Evolutionary conservation across 2,888 invertebrate species (phyloP).

Genomic region (Hypsopygia costalis): DNA sequence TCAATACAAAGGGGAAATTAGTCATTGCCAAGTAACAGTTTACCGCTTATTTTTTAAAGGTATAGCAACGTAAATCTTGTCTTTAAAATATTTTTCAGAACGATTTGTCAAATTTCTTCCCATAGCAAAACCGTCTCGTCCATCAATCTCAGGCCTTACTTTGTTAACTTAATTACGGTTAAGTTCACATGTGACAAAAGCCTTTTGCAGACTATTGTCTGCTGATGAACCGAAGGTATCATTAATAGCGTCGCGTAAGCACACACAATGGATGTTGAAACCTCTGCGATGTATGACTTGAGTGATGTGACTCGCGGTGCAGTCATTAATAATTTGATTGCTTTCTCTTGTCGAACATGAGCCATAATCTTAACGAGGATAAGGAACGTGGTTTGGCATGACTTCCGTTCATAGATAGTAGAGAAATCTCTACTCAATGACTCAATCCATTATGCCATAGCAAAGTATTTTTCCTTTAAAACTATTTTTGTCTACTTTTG

Average conservation of each 20-base stretch:
- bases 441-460: too few relatives aligned
- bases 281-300: constrained; percentile 20
- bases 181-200: constrained; percentile 46
- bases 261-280: constrained; percentile 43
- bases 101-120: constrained; percentile 6
- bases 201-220: constrained; percentile 33
- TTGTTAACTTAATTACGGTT: constrained; percentile 43
- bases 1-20: too few relatives aligned
- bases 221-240: constrained; percentile 38
- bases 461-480: too few relatives aligned
- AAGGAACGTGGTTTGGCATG: background rate
- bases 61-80: background rate
- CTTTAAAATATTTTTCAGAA: background rate
- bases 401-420: constrained; percentile 1
- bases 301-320: constrained; percentile 8
- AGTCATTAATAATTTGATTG: constrained; percentile 27
- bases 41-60: background rate
- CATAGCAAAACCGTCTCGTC: constrained; percentile 7
- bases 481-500: too few relatives aligned
- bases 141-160: constrained; percentile 36
- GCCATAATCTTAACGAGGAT: constrained; percentile 9
- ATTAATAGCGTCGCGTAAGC: constrained; percentile 31
- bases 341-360: constrained; percentile 24
- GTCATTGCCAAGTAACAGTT: background rate
- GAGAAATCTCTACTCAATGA: background rate